Base-by-base conservation (phyloP, 1,140 invertebrate species). In the Aradophagus sp. region DNA sequence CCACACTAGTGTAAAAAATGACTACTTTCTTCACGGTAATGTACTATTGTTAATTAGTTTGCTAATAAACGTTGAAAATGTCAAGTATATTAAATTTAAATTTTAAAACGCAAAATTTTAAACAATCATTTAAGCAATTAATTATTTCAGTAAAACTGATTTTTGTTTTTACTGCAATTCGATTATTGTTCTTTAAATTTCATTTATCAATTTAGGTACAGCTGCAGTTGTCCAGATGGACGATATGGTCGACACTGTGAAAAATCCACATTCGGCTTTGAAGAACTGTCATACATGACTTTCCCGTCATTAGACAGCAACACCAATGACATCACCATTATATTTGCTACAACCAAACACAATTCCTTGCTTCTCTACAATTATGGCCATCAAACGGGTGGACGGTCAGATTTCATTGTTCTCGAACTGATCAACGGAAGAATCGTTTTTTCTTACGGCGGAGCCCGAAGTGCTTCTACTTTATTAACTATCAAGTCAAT, bases 201-300 rank as follows among this genome's bases (percentile, higher is more conserved):
- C n/a, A n/a, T n/a, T n/a, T n/a, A n/a, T n/a, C n/a, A n/a, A n/a
- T 23, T 23, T 8, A 23, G 20, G 8, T 96, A 95, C 78, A 91
- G 91, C 55, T 98, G 97, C 82, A 92, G 90, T 59, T 98, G 97
- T 79, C 90, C 90, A 0, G 90, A 93, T 63, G 92, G 93, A 34
- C 90, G 93, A n/a, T 96, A 96, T 80, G 97, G 96, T 6, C 87
- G 91, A 13, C 93, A 95, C 76, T 98, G 96, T 83, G 94, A 98
- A 81, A 92, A 92, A 61, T 92, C 93, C 0, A 95, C 93, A 5
- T 95, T 91, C 79, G 95, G 95, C 11, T 98, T 98, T 80, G 89
- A 90, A 44, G 93, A 94, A 73, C 86, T 96, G 0, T 97, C 96
- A 0, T 98, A 90, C 80, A 95, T 97, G 92, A 88, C 91, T 8